phyloP scores from a whole-genome alignment of 2,888 invertebrate genomes.

The Bhutanitis thaidina region DNA sequence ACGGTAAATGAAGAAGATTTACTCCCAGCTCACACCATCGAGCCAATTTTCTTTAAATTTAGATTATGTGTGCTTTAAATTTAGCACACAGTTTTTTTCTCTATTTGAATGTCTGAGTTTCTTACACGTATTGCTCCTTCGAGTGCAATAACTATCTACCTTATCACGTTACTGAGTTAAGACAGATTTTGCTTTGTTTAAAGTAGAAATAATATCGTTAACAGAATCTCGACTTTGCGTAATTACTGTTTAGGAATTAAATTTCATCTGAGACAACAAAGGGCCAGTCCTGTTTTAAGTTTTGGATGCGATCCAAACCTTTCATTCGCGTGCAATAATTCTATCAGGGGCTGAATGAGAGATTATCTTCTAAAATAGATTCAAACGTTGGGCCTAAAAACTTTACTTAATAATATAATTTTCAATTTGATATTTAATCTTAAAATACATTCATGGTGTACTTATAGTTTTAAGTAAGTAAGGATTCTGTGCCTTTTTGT shows the following conservation, averaged over 20 bases:
- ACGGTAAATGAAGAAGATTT: too few species aligned
- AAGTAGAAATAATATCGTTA: slow-evolving; percentile 20
- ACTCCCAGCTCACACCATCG: too few species aligned
- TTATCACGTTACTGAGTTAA: slow-evolving; percentile 7
- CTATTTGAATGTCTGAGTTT: slow-evolving; percentile 4
- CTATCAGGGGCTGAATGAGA: slow-evolving; percentile 51
- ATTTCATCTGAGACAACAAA: slow-evolving; percentile 31
- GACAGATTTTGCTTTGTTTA: slow-evolving; percentile 14
- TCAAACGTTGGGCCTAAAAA: too few species aligned
- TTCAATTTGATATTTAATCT: too few species aligned
- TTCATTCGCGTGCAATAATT: slow-evolving; percentile 55
- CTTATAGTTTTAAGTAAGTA: too few species aligned
- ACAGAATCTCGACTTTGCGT: slow-evolving; percentile 21
- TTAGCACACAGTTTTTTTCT: neutral
- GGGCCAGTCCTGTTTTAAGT: slow-evolving; percentile 25
- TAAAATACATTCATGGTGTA: too few species aligned
- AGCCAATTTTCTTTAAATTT: neutral
- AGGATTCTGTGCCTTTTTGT: too few species aligned
- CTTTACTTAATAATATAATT: too few species aligned
- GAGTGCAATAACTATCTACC: slow-evolving; percentile 5
- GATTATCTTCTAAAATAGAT: slow-evolving; percentile 40
- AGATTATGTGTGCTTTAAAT: slow-evolving; percentile 1
- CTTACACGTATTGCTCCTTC: neutral
- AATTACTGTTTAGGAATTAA: slow-evolving; percentile 37
- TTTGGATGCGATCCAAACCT: slow-evolving; percentile 52